Evolutionary conservation across 2,797 vertebrate species (phyloP).

Genomic region (Telmatherina bonti): DNA sequence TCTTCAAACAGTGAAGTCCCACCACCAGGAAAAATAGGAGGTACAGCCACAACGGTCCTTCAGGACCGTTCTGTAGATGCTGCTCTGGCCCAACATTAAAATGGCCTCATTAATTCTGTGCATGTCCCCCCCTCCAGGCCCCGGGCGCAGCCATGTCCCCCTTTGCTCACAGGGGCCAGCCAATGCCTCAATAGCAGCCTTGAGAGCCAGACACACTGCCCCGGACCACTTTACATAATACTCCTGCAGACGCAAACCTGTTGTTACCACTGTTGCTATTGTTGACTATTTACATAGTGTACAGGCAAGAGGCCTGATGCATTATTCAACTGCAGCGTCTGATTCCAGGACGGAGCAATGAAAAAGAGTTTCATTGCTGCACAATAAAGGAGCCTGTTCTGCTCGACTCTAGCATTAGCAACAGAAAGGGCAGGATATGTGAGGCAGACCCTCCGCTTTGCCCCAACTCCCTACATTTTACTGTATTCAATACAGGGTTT

Average conservation of each 20-base stretch:
- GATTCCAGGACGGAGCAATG: slow-evolving; percentile 76
- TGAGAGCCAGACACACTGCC: slow-evolving; percentile 68
- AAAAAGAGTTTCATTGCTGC: slow-evolving; percentile 78
- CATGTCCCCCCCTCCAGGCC: slow-evolving; percentile 65
- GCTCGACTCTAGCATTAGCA: slow-evolving; percentile 75
- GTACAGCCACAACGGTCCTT: slow-evolving; percentile 61
- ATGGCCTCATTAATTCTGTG: slow-evolving; percentile 80
- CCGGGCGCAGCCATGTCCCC: slow-evolving; percentile 47
- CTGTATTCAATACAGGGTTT: slow-evolving; percentile 81
- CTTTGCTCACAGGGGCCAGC: slow-evolving; percentile 56
- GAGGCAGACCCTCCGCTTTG: slow-evolving; percentile 67
- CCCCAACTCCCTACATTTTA: slow-evolving; percentile 77
- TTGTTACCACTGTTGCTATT: slow-evolving; percentile 78
- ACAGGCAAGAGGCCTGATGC: slow-evolving; percentile 79
- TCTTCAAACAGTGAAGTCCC: slow-evolving; percentile 36
- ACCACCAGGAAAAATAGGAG: slow-evolving; percentile 34
- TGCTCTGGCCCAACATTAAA: slow-evolving; percentile 70
- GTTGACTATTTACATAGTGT: slow-evolving; percentile 85
- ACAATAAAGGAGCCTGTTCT: slow-evolving; percentile 78
- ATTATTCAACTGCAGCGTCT: slow-evolving; percentile 85
- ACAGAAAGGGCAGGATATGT: slow-evolving; percentile 70
- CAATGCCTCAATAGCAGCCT: slow-evolving; percentile 69
- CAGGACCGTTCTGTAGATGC: slow-evolving; percentile 69
- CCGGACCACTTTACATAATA: slow-evolving; percentile 80
- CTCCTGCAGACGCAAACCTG: slow-evolving; percentile 76